Evolutionary conservation across 2,888 invertebrate species (phyloP).

Genomic region (Tiliacea citrago): DNA sequence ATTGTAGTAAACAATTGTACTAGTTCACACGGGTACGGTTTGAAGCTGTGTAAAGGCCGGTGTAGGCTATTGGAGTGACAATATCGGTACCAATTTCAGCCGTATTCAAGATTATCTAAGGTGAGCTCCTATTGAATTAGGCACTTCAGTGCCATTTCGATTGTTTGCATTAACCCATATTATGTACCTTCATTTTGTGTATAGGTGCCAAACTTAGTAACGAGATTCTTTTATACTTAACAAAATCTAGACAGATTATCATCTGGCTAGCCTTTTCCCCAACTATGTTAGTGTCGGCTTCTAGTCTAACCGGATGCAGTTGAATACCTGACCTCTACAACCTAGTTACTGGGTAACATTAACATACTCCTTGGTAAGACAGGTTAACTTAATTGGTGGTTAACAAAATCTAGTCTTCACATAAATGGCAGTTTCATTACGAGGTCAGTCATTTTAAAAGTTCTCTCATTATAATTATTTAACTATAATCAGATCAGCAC

Average conservation of each 20-base stretch:
- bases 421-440: background rate
- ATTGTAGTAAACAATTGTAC: background rate
- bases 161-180: background rate
- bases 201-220: too few species aligned
- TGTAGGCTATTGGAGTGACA: background rate
- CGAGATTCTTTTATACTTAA: background rate
- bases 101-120: background rate
- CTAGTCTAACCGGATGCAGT: background rate
- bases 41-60: background rate
- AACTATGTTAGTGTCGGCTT: background rate
- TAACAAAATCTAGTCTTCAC: background rate
- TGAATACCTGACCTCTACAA: background rate
- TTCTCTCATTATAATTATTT: background rate
- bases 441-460: background rate
- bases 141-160: background rate
- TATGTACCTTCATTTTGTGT: background rate
- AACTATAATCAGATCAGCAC: background rate
- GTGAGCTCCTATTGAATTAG: background rate
- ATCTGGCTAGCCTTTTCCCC: background rate
- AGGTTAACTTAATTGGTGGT: background rate
- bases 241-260: background rate
- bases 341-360: background rate
- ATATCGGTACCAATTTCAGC: background rate
- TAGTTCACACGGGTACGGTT: slow-evolving; percentile 1
- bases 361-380: background rate